phyloP scores from a whole-genome alignment of 2,888 invertebrate genomes.

The Formica aserva region DNA sequence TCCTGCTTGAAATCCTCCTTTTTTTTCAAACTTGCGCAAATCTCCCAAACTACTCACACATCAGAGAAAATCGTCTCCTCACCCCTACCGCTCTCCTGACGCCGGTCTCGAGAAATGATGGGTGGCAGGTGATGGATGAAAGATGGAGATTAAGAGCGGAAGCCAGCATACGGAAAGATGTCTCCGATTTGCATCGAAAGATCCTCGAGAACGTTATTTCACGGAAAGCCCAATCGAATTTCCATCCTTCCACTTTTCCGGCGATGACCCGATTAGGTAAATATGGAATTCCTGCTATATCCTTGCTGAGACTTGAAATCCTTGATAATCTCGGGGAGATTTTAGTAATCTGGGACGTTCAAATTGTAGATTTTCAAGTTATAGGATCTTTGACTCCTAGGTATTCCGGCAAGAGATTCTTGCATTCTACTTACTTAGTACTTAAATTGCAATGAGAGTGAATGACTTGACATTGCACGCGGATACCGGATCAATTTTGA shows the following conservation, averaged over 20 bases:
- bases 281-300: conserved; percentile 11
- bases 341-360: neutral
- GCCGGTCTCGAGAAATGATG: conserved; percentile 56
- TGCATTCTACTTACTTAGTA: neutral
- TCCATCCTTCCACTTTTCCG: conserved; percentile 27
- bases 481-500: neutral
- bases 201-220: conserved; percentile 28
- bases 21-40: neutral
- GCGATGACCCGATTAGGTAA: conserved; percentile 14
- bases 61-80: neutral
- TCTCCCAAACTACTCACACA: neutral
- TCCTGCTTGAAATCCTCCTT: conserved; percentile 4
- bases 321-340: neutral
- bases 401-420: neutral
- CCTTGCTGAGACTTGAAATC: neutral
- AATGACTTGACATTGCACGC: neutral
- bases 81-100: neutral
- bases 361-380: neutral
- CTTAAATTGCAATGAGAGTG: neutral
- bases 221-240: conserved; percentile 52
- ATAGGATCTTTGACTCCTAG: neutral
- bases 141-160: conserved; percentile 66
- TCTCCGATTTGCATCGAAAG: conserved; percentile 64
- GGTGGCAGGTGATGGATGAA: conserved; percentile 69
- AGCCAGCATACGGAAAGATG: conserved; percentile 41